Evolutionary conservation across 2,797 vertebrate genomes (phyloP).

Genomic region (Jordanella pulchra): DNA sequence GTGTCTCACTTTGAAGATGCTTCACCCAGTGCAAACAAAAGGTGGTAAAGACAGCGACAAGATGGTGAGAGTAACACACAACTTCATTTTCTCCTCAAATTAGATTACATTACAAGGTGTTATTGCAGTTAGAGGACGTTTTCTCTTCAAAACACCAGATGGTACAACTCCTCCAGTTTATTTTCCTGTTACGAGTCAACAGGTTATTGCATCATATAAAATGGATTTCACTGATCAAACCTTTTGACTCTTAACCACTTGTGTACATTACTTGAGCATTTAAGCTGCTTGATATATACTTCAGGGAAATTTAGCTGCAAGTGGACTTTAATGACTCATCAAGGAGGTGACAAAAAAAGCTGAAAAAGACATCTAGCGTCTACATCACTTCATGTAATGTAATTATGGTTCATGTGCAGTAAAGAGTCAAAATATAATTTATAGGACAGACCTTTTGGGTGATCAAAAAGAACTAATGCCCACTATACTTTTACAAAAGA

Average conservation of each 20-base stretch:
- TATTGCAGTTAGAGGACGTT: neutral
- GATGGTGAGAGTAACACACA: slow-evolving; percentile 8
- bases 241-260: neutral
- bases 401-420: too few relatives aligned
- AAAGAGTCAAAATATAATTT: too few relatives aligned
- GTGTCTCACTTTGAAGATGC: slow-evolving; percentile 2
- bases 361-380: neutral
- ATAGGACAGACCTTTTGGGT: too few relatives aligned
- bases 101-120: slow-evolving; percentile 17
- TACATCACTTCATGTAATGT: too few relatives aligned
- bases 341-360: neutral
- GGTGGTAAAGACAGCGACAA: neutral
- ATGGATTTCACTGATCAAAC: neutral
- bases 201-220: slow-evolving; percentile 2
- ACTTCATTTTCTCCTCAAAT: slow-evolving; percentile 8
- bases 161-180: neutral
- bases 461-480: too few relatives aligned
- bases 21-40: slow-evolving; percentile 10
- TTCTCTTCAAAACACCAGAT: slow-evolving; percentile 16
- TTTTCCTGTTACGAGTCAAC: neutral
- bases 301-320: neutral
- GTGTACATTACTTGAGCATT: neutral
- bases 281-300: neutral
- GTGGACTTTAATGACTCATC: neutral
- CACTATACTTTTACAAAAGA: too few relatives aligned